phyloP scores from a whole-genome alignment of 2,113 vertebrate species.

The Dasyurus viverrinus region DNA sequence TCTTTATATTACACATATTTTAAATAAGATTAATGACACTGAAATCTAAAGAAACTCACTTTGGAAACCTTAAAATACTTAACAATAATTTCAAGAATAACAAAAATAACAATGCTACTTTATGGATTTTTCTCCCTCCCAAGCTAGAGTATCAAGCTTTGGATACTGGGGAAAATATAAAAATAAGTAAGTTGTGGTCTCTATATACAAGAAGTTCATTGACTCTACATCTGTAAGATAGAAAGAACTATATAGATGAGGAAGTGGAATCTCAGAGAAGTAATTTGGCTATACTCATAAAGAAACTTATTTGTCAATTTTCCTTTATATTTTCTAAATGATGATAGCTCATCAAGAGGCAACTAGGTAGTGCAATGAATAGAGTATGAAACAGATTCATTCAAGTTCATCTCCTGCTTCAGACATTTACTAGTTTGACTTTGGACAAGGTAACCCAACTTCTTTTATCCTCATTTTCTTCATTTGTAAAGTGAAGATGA shows the following conservation, averaged over 20 bases:
- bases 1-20: neutral
- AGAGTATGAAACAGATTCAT: neutral
- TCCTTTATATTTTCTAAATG: neutral
- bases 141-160: neutral
- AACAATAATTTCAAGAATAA: neutral
- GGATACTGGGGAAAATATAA: neutral
- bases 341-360: neutral
- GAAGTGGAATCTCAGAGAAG: neutral
- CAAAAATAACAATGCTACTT: neutral
- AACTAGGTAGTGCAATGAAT: neutral
- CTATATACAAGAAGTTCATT: neutral
- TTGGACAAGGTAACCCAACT: neutral
- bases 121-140: neutral
- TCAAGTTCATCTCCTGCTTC: neutral
- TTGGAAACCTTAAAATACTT: neutral
- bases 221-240: slow-evolving; percentile 6
- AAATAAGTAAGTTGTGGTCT: neutral
- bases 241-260: slow-evolving; percentile 31
- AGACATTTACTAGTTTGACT: neutral
- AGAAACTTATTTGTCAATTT: neutral
- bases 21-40: neutral
- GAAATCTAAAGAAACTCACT: neutral
- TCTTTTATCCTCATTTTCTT: neutral
- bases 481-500: neutral
- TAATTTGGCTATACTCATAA: neutral